Evolutionary conservation across 1,140 invertebrate species (phyloP).

Genomic region (Elymnias hypermnestra): DNA sequence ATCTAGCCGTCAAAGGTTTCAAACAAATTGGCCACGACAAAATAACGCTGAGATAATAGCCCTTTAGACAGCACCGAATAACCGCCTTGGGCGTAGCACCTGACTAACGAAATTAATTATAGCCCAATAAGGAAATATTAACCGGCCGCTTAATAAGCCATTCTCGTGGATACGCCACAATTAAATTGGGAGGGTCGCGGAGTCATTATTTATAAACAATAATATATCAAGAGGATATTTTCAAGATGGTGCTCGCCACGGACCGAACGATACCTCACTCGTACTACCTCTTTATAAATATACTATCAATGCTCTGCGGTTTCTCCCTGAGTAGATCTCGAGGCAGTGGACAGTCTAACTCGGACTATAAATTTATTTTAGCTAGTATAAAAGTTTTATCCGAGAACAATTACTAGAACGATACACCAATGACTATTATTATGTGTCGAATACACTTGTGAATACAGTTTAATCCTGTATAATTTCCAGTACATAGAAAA

Average conservation of each 20-base stretch:
- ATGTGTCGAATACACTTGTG: too few relatives aligned
- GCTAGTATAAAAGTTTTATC: too few relatives aligned
- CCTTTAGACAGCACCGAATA: slow-evolving; percentile 52
- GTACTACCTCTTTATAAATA: too few relatives aligned
- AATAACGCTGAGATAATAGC: slow-evolving; percentile 71
- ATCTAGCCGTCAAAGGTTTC: slow-evolving; percentile 67
- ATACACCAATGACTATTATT: too few relatives aligned
- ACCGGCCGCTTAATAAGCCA: slow-evolving; percentile 73
- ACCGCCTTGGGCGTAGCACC: slow-evolving; percentile 63
- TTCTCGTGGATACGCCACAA: slow-evolving; percentile 69
- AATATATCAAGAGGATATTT: slow-evolving; percentile 74
- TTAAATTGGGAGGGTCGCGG: slow-evolving; percentile 71
- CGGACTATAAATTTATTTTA: too few relatives aligned
- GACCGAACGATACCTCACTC: slow-evolving; percentile 36
- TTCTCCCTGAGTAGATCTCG: too few relatives aligned
- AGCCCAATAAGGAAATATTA: slow-evolving; percentile 75
- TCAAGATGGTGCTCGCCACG: slow-evolving; percentile 67
- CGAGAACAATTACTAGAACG: too few relatives aligned
- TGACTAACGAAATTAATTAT: slow-evolving; percentile 74
- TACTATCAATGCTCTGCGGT: too few relatives aligned
- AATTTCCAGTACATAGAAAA: too few relatives aligned
- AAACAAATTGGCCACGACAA: slow-evolving; percentile 71
- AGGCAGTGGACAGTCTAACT: neutral
- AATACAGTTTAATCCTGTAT: too few relatives aligned
- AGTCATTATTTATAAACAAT: slow-evolving; percentile 75